Base-by-base conservation (phyloP, 2,888 invertebrate genomes). In the Cheilosia impressa region DNA sequence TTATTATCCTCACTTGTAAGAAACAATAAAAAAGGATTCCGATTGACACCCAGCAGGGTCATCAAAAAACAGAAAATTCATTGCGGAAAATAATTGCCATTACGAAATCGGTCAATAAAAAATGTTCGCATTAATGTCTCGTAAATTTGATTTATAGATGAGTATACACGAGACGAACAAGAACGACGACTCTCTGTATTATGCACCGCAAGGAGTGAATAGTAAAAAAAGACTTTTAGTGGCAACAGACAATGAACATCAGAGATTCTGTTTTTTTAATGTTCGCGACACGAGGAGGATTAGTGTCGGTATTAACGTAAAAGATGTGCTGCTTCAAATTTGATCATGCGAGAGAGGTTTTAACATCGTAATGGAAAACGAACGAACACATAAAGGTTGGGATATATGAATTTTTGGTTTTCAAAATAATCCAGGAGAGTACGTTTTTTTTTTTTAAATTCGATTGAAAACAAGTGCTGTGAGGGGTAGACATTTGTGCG, bases 101-200 rank as follows among this genome's bases (percentile, higher is more conserved):
- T 45, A 57, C 22, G 27, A 71, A 71, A 47, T 65, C 57, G 65
- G 38, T 58, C 57, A 66, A 66, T 75, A 75, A 60, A 78, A 43
- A 71, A 43, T 45, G 58, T 58, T 38, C 43, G 31, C 53, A 66
- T 77, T 72, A 66, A 66, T 50, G 65, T 27, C 45, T 72, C 77
- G 58, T 82, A 62, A 77, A 82, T 66, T 66, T 72, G 71, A 82
- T 82, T 82, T 76, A 82, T 76, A 76, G 65, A 22, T 43, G 38
- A 38, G 38, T 38, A 10, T 13, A 10, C 2, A 38, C 15, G 53
- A 52, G 65, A 71, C 71, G 76, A 41, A 52, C 63, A 57, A 38
- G 17, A 47, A 47, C 47, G 19, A 47, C 68, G 38, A 13, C 13
- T 13, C 13, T 38, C 38, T 19, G 47, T 38, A 22, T 38, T 47